Conservation (phyloP, 2,888 invertebrate species). For the Oscheius myriophilus region DNA sequence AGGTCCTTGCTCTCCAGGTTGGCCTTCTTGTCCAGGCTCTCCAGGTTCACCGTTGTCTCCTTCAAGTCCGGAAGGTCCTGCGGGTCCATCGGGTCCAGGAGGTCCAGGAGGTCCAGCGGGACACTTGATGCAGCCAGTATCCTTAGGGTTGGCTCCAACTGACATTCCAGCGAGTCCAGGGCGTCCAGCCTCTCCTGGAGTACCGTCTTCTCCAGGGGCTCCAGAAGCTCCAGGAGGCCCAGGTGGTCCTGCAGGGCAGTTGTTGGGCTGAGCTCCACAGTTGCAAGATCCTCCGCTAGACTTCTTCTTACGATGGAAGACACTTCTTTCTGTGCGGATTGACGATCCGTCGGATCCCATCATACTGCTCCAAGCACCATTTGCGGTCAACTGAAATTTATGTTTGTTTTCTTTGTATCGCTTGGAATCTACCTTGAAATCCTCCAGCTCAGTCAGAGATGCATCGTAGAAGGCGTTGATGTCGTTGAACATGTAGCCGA, state of each 20-base stretch:
- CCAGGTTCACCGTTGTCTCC: neutral
- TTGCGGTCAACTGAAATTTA: conserved; percentile 39
- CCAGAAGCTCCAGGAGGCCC: conserved; percentile 55
- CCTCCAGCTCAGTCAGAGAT: conserved; percentile 10
- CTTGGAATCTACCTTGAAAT: conserved; percentile 5
- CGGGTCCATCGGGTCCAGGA: conserved; percentile 8
- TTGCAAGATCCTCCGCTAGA: conserved; percentile 40
- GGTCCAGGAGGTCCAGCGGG: neutral
- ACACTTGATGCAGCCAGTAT: neutral
- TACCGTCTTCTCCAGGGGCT: conserved; percentile 54
- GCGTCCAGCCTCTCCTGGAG: conserved; percentile 42
- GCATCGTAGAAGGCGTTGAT: conserved; percentile 13
- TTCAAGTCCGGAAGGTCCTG: conserved; percentile 12
- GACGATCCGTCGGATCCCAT: conserved; percentile 26
- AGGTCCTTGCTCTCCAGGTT: conserved; percentile 6
- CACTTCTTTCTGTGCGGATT: conserved; percentile 2
- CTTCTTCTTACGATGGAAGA: conserved; percentile 53
- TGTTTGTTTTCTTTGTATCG: neutral
- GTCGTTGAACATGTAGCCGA: conserved; percentile 15
- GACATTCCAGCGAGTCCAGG: conserved; percentile 47
- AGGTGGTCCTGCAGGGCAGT: conserved; percentile 53
- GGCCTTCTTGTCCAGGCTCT: neutral
- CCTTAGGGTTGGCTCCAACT: conserved; percentile 42
- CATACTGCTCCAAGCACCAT: conserved; percentile 51
- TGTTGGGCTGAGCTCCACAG: conserved; percentile 47